Percentiles rank a stretch among this genome's conserved stretches.
Conservation (phyloP, 2,113 vertebrate genomes). For the Cavia porcellus region DNA sequence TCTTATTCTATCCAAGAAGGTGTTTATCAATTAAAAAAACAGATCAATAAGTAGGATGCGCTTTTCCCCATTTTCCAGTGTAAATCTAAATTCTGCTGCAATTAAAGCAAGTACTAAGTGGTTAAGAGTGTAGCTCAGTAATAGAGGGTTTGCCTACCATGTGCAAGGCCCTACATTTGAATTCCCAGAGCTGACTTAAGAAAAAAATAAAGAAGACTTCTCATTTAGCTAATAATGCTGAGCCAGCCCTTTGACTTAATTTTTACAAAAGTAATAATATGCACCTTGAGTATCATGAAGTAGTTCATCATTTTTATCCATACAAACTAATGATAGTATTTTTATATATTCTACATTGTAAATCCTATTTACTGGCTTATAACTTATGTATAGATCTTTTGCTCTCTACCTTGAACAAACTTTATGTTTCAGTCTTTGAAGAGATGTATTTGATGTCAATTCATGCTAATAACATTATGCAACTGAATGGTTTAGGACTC, state of each 20-base stretch:
- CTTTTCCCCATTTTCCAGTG: neutral
- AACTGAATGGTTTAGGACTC: neutral
- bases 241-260: neutral
- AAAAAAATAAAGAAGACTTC: neutral
- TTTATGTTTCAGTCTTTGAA: constrained; percentile 3
- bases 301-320: constrained; percentile 22
- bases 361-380: neutral
- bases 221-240: neutral
- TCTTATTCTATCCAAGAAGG: neutral
- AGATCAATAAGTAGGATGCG: neutral
- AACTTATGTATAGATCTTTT: neutral
- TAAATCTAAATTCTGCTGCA: neutral
- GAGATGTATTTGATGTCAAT: neutral
- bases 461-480: neutral
- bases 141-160: neutral
- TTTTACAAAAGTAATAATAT: neutral
- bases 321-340: constrained; percentile 1
- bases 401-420: constrained; percentile 29
- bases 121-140: neutral
- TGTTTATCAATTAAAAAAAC: neutral
- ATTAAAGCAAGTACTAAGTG: neutral
- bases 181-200: neutral
- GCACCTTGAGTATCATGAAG: neutral
- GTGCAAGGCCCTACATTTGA: neutral
- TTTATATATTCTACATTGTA: neutral